Evolutionary conservation across 1,140 invertebrate species (phyloP).

Genomic region (Philopotamus ludificatus): DNA sequence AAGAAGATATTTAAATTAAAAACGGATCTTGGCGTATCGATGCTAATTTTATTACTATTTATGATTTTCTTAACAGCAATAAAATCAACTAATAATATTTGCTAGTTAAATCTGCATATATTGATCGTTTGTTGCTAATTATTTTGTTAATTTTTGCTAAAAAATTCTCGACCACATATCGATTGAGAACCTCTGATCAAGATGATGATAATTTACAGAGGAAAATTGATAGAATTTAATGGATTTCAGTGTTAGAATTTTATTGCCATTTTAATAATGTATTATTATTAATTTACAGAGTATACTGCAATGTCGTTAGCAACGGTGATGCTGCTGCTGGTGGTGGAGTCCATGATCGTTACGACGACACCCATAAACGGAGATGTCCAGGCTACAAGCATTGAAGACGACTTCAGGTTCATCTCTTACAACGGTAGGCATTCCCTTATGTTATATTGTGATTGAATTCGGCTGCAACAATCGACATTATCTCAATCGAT

Average conservation of each 20-base stretch:
- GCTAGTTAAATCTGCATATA: too few species aligned
- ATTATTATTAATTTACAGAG: neutral
- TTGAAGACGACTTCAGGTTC: slow-evolving; percentile 17
- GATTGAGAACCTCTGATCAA: too few species aligned
- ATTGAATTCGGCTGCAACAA: neutral
- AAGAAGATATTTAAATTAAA: too few species aligned
- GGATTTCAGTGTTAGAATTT: neutral
- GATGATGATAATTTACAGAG: too few species aligned
- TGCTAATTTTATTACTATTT: too few species aligned
- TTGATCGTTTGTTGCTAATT: too few species aligned
- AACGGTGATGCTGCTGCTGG: neutral
- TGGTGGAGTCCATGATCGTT: neutral
- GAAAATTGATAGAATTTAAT: too few species aligned
- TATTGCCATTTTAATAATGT: neutral
- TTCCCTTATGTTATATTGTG: neutral
- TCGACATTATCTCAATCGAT: neutral
- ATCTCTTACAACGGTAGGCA: slow-evolving; percentile 17
- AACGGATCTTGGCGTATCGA: too few species aligned
- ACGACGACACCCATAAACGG: neutral
- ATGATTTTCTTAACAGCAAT: too few species aligned
- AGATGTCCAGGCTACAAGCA: neutral
- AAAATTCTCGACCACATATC: too few species aligned
- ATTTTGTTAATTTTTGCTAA: too few species aligned
- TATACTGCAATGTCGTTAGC: neutral
- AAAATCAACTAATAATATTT: too few species aligned